Evolutionary conservation across 64 coral and sea anemone species (phyloP).

Genomic region (Stichodactyla helianthus): DNA sequence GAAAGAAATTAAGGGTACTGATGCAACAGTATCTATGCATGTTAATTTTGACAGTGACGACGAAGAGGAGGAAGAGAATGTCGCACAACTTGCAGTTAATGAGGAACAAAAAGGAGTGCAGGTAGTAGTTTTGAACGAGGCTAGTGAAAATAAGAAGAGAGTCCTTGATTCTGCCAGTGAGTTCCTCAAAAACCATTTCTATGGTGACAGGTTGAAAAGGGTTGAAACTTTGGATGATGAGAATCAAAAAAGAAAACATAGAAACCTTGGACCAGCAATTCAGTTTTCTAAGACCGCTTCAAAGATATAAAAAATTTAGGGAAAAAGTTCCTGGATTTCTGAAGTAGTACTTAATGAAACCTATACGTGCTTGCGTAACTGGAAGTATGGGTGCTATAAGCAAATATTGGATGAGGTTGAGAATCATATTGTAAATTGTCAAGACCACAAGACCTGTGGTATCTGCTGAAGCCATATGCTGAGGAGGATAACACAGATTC

Average conservation of each 20-base stretch:
- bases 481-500: too few relatives aligned
- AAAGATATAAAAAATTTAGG: not conserved
- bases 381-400: too few relatives aligned
- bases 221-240: slow-evolving; percentile 32
- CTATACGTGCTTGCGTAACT: too few relatives aligned
- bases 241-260: slow-evolving; percentile 33
- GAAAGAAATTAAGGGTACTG: not conserved
- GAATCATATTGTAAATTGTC: too few relatives aligned
- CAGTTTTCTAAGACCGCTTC: slow-evolving; percentile 49
- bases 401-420: too few relatives aligned
- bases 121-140: slow-evolving; percentile 57
- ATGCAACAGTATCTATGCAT: not conserved
- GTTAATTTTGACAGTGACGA: slow-evolving; percentile 56
- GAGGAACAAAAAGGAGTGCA: slow-evolving; percentile 37
- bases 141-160: slow-evolving; percentile 42
- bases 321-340: not conserved
- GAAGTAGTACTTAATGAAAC: too few relatives aligned
- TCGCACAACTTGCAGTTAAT: not conserved
- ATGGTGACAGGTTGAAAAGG: slow-evolving; percentile 77
- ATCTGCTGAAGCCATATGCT: too few relatives aligned
- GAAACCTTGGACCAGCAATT: slow-evolving; percentile 22
- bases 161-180: slow-evolving; percentile 52
- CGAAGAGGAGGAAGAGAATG: slow-evolving; percentile 9
- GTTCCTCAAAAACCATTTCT: slow-evolving; percentile 72
- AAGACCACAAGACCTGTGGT: too few relatives aligned